Conservation (phyloP, 2,888 invertebrate species). For the Thecocarcelia acutangulata region DNA sequence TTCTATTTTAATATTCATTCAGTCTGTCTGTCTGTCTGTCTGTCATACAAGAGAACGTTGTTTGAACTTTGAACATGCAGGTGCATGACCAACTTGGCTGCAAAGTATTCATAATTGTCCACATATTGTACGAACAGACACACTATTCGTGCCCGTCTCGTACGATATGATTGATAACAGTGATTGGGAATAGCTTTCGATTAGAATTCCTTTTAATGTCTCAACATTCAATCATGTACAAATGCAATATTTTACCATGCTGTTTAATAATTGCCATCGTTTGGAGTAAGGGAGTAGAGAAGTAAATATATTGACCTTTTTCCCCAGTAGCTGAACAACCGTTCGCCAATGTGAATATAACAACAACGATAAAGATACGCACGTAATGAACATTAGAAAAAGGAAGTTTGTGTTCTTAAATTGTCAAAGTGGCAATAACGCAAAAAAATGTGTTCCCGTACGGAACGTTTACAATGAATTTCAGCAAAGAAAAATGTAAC, state of each 20-base stretch:
- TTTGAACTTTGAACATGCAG: slow-evolving; percentile 5
- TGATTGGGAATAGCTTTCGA: slow-evolving; percentile 7
- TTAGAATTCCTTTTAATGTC: slow-evolving; percentile 24
- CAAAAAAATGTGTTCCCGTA: background rate
- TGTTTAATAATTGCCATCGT: slow-evolving; percentile 29
- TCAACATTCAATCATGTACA: slow-evolving; percentile 37
- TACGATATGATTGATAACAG: background rate
- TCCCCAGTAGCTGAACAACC: slow-evolving; percentile 8
- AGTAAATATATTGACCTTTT: background rate
- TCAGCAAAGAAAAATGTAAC: slow-evolving; percentile 7
- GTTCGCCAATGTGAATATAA: slow-evolving; percentile 28
- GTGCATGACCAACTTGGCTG: background rate
- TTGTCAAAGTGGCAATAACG: background rate
- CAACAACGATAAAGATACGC: background rate
- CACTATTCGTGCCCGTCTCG: background rate
- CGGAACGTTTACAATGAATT: background rate
- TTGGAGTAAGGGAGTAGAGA: slow-evolving; percentile 2
- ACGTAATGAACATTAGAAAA: slow-evolving; percentile 13
- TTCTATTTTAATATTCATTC: background rate
- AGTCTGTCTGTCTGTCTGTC: too few species aligned
- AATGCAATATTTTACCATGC: slow-evolving; percentile 40
- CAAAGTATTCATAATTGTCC: background rate
- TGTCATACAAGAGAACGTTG: background rate
- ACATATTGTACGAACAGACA: background rate
- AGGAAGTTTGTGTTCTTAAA: background rate